Conservation (phyloP, 2,797 vertebrate species). For the Glossophaga mutica region DNA sequence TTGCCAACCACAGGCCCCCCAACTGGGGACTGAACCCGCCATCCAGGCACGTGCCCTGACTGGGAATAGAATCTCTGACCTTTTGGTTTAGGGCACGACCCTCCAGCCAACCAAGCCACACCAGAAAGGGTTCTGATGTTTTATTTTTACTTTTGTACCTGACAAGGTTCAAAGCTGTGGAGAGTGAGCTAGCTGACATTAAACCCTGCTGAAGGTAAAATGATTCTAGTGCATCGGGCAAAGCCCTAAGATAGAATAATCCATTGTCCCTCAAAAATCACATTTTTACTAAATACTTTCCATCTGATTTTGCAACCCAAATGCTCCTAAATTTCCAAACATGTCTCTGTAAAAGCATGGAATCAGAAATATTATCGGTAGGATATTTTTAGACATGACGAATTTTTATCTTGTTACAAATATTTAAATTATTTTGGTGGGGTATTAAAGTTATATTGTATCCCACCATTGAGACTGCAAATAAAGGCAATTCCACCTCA, state of each 20-base stretch:
- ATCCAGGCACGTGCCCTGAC: background rate
- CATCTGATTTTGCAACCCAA: background rate
- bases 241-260: background rate
- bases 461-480: background rate
- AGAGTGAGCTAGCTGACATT: background rate
- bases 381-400: background rate
- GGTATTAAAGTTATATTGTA: background rate
- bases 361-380: background rate
- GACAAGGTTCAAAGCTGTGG: background rate
- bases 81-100: background rate
- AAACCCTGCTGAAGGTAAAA: background rate
- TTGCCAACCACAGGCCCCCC: background rate
- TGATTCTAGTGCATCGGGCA: background rate
- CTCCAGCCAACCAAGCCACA: background rate
- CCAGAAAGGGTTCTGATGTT: background rate
- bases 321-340: background rate
- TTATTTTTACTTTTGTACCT: background rate
- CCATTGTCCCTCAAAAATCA: background rate
- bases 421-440: background rate
- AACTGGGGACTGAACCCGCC: background rate
- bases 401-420: background rate
- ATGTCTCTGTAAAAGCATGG: background rate
- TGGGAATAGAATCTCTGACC: background rate
- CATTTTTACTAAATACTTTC: conserved; percentile 16
- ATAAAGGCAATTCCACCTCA: background rate